A percentile compares a stretch with the other conserved stretches of the same genome.
Evolutionary conservation across 2,797 vertebrate genomes (phyloP).

Genomic region (Delichon dasypus): DNA sequence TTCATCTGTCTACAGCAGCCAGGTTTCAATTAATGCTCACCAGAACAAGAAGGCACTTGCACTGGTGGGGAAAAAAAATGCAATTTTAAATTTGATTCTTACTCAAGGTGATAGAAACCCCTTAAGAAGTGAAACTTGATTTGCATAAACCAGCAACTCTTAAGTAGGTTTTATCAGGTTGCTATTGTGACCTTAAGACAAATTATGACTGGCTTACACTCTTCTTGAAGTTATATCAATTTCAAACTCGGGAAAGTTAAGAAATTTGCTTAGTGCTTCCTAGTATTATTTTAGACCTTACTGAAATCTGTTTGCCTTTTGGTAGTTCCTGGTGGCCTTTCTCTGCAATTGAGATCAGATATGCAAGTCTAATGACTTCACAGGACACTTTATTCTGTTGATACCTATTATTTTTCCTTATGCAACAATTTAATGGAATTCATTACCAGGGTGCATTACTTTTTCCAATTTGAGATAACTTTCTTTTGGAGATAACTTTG

Average conservation of each 20-base stretch:
- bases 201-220: not conserved
- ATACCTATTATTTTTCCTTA: not conserved
- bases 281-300: not conserved
- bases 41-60: not conserved
- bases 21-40: not conserved
- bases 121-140: not conserved
- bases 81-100: not conserved
- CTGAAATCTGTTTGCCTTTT: not conserved
- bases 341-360: not conserved
- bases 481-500: not conserved
- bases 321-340: not conserved
- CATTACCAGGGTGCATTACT: not conserved
- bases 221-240: not conserved
- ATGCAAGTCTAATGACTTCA: not conserved
- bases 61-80: not conserved
- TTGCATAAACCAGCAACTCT: not conserved
- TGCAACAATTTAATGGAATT: not conserved
- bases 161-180: not conserved
- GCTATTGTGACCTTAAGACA: not conserved
- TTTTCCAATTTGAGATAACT: not conserved
- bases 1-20: not conserved
- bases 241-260: not conserved
- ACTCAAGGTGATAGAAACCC: not conserved
- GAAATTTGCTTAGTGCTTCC: not conserved
- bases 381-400: not conserved